A percentile compares a stretch with the other conserved stretches of the same genome.
These are phyloP conservation scores for Melanostoma scalare DNA, from an alignment of 2,888 invertebrate genomes.

Conservation along the genomic window DNA sequence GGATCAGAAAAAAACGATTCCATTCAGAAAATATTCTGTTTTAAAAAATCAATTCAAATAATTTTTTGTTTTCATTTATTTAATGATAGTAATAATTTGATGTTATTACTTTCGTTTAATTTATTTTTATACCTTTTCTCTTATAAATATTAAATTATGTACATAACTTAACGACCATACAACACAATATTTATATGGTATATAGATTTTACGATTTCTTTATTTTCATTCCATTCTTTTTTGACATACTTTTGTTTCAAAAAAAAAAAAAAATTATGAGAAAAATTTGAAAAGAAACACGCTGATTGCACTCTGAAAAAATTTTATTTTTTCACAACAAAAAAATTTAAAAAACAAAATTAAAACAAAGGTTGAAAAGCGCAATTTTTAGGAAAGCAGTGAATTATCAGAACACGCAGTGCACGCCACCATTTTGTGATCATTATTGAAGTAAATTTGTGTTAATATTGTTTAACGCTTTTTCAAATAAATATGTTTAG, in stretches of 20 bases:
- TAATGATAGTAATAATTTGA: slow-evolving; percentile 67
- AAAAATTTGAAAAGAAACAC: slow-evolving; percentile 6
- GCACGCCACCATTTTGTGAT: too few species aligned
- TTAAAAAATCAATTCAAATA: slow-evolving; percentile 18
- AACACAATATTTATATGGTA: slow-evolving; percentile 61
- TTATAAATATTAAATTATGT: slow-evolving; percentile 70
- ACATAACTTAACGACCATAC: slow-evolving; percentile 72
- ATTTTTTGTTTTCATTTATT: slow-evolving; percentile 54
- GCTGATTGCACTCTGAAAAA: too few species aligned
- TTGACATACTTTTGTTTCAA: slow-evolving; percentile 8
- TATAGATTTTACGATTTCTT: slow-evolving; percentile 48
- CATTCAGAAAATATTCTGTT: neutral
- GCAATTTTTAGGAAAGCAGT: too few species aligned
- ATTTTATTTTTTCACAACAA: too few species aligned
- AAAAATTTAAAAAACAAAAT: too few species aligned
- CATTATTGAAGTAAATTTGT: too few species aligned
- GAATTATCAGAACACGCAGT: too few species aligned
- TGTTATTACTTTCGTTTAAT: slow-evolving; percentile 42
- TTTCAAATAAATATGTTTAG: too few species aligned
- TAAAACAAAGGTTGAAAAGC: too few species aligned
- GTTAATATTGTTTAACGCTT: too few species aligned
- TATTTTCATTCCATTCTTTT: slow-evolving; percentile 35
- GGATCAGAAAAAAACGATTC: too few species aligned
- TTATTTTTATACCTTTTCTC: slow-evolving; percentile 43
- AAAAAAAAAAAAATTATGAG: neutral